Evolutionary conservation across 2,113 vertebrate species (phyloP), one percentile per base, ranked within the genome.

Genomic region (Gasterosteus nipponicus): DNA sequence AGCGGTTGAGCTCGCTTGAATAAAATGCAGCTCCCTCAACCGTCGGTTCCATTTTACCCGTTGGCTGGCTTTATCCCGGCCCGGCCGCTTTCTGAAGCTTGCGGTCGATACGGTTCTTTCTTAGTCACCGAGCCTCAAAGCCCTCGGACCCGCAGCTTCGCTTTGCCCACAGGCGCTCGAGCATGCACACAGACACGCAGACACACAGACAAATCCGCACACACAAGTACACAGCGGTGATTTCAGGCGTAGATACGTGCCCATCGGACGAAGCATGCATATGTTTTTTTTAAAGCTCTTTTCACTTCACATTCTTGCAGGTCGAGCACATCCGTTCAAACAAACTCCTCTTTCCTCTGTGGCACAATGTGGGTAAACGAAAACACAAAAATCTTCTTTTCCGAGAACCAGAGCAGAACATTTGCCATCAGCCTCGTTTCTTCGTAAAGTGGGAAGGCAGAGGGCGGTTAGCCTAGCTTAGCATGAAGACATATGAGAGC

Each of bases 211-310:
- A 33, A 31, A 26, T 60, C 54, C 38, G 16, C 22, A 26, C 22
- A 69, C 39, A 49, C 18, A 71, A 22, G 39, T 56, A 60, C 42
- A 33, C 31, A 0, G 4, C 10, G n/a, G 38, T 74, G 47, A 41
- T 58, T 38, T 61, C 66, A 44, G 5, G 16, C 1, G 16, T 49
- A n/a, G 75, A 47, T 73, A 31, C 59, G 46, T 63, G 63, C 67
- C 46, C 74, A 69, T 63, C 75, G 10, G 0, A 53, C 0, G 58
- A 72, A 62, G 73, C 78, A 59, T 33, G 72, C 58, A 0, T 73
- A 88, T 84, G 44, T 80, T 81, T 87, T 26, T 86, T 79, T 87
- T 87, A 78, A 89, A 82, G 74, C 12, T 49, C 6, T 0, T 26
- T 26, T 79, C 84, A 74, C 75, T 75, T 83, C 66, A 22, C 58